Base-by-base conservation (phyloP, 2,888 invertebrate genomes). In the Icerya purchasi region DNA sequence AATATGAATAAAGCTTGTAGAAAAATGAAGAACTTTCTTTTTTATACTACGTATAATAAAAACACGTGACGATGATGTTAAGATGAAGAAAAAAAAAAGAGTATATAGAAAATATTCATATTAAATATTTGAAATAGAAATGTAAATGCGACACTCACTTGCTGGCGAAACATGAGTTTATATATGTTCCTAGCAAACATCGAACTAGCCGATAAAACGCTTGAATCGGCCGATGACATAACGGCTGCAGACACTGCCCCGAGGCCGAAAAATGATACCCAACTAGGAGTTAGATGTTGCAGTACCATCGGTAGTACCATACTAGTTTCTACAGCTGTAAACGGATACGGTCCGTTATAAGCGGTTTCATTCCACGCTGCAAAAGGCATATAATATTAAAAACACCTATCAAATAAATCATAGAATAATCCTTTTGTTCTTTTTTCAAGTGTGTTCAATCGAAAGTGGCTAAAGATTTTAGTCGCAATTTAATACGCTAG, bases 141-240 rank as follows among this genome's bases (percentile, higher is more conserved):
- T 1, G 1, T 10, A 5, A 21, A 50, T n/a, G n/a, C n/a, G 10
- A 25, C 3, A 69, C 75, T 74, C 68, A 83, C 83, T 72, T 85
- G 83, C 74, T 93, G 93, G 61, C 97, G 78, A 75, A 98, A 92
- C 70, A 97, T 91, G 72, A 93, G 79, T 75, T 89, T 93, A 79
- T 97, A 97, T 66, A 98, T 89, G 73, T 98, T 98, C 71, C 96
- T 81, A 63, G 97, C 96, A 71, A 98, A 98, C 97, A 98, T 97
- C 24, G 96, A 93, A 66, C 92, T 91, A 2, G 97, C 97, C 22
- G 96, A 94, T 21, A 98, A 78, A 57, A 98, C 92, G 66, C 96
- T 96, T 58, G 97, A 97, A 74, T 98, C 97, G 0, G 97, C 97
- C 1, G 96, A 96, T 50, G 96, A 96, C 97, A 98, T 98, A 64